phyloP scores from a whole-genome alignment of 2,888 invertebrate genomes.

The Alcis repandata region DNA sequence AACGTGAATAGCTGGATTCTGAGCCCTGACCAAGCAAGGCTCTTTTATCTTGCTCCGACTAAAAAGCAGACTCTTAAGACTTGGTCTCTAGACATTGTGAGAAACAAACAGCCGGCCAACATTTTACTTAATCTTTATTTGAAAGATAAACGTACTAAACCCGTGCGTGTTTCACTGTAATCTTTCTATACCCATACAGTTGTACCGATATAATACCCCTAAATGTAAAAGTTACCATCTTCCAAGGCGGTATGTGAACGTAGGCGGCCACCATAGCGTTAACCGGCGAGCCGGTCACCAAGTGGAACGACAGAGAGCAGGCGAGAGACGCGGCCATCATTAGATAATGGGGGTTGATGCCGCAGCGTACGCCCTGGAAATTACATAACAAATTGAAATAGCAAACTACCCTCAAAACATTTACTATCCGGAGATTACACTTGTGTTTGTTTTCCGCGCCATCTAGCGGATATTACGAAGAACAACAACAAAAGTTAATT shows the following conservation, averaged over 20 bases:
- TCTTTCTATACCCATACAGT: too few relatives aligned
- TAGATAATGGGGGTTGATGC: conserved; percentile 68
- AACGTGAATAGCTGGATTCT: too few relatives aligned
- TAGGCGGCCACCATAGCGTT: conserved; percentile 73
- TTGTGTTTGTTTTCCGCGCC: neutral
- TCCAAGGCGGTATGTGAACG: conserved; percentile 68
- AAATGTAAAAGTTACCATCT: too few relatives aligned
- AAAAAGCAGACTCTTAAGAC: too few relatives aligned
- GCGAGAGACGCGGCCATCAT: conserved; percentile 71
- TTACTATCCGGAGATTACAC: neutral
- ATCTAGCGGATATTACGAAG: neutral
- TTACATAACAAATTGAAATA: neutral
- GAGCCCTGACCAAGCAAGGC: too few relatives aligned
- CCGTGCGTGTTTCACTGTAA: too few relatives aligned
- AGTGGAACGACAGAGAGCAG: conserved; percentile 68
- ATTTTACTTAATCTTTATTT: too few relatives aligned
- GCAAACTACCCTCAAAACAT: neutral
- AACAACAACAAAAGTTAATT: neutral
- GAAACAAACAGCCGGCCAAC: too few relatives aligned
- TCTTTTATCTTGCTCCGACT: too few relatives aligned
- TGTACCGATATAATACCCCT: too few relatives aligned
- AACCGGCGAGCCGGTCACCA: conserved; percentile 64
- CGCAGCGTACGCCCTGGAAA: conserved; percentile 60
- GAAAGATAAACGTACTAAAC: too few relatives aligned
- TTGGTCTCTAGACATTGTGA: too few relatives aligned